These are phyloP conservation scores for Lutraria rhynchaena DNA, from an alignment of 1,140 invertebrate species.

Conservation along the genomic window DNA sequence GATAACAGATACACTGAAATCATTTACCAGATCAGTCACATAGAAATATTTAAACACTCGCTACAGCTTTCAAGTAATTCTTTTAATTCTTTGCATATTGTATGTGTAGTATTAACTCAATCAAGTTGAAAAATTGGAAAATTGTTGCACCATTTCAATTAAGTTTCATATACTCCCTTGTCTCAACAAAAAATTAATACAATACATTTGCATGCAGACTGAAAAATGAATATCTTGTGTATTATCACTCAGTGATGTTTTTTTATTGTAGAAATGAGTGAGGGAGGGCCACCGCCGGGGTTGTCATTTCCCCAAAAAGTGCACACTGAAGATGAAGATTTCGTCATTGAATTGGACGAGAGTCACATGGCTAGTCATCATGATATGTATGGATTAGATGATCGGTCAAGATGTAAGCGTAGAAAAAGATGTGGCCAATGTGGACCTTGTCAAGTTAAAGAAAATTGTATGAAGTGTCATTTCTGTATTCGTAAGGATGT, in stretches of 20 bases:
- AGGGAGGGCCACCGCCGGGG: conserved; percentile 53
- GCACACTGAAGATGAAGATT: conserved; percentile 64
- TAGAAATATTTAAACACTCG: too few relatives aligned
- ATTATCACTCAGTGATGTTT: conserved; percentile 2
- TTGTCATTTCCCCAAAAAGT: conserved; percentile 65
- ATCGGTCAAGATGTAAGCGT: conserved; percentile 73
- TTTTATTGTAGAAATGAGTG: conserved; percentile 37
- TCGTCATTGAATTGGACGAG: conserved; percentile 64
- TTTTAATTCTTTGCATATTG: too few relatives aligned
- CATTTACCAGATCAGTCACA: too few relatives aligned
- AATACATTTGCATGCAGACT: too few relatives aligned
- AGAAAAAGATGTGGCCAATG: conserved; percentile 77
- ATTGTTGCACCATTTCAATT: background rate
- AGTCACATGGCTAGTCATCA: conserved; percentile 31
- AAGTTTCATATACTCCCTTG: background rate
- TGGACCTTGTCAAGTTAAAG: conserved; percentile 77
- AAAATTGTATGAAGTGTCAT: conserved; percentile 78
- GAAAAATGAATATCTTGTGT: too few relatives aligned
- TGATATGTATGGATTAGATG: conserved; percentile 60
- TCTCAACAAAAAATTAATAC: too few relatives aligned
- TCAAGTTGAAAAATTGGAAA: too few relatives aligned
- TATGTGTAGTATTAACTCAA: too few relatives aligned
- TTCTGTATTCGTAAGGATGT: conserved; percentile 76
- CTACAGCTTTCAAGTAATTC: too few relatives aligned
- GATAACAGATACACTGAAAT: too few relatives aligned